Evolutionary conservation across 2,113 vertebrate species (phyloP).

Genomic region (Periophthalmodon schlosseri): DNA sequence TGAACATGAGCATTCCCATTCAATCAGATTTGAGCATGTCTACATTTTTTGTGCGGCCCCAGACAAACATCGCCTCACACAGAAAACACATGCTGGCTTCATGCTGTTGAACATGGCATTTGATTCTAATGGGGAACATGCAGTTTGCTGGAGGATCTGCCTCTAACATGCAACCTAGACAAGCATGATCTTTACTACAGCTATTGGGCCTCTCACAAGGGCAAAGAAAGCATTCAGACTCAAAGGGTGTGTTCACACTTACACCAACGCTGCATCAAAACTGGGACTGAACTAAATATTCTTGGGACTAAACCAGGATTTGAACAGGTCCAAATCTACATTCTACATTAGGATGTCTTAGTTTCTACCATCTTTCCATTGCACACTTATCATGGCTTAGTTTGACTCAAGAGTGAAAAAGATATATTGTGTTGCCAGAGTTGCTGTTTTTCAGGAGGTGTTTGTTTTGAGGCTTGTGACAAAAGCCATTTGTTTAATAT

Average conservation of each 20-base stretch:
- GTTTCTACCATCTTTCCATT: constrained; percentile 9
- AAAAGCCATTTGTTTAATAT: constrained; percentile 36
- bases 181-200: constrained; percentile 30
- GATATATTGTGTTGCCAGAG: constrained; percentile 1
- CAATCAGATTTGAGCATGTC: constrained; percentile 21
- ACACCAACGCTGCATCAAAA: no score
- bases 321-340: no score
- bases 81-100: background rate
- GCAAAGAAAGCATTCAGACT: background rate
- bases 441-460: constrained; percentile 5
- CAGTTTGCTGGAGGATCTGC: constrained; percentile 20
- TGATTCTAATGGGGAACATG: constrained; percentile 24
- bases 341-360: background rate
- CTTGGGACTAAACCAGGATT: no score
- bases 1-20: constrained; percentile 18
- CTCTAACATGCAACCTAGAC: constrained; percentile 27
- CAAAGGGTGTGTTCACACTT: no score
- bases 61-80: constrained; percentile 2
- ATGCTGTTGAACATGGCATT: constrained; percentile 6
- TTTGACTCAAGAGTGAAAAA: background rate
- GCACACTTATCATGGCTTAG: background rate
- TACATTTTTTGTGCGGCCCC: background rate
- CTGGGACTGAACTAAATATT: no score
- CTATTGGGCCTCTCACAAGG: constrained; percentile 21
- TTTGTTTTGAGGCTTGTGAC: constrained; percentile 17